A percentile compares a stretch with the other conserved stretches of the same genome.
phyloP scores from a whole-genome alignment of 2,113 vertebrate genomes.

The Aythya baeri region DNA sequence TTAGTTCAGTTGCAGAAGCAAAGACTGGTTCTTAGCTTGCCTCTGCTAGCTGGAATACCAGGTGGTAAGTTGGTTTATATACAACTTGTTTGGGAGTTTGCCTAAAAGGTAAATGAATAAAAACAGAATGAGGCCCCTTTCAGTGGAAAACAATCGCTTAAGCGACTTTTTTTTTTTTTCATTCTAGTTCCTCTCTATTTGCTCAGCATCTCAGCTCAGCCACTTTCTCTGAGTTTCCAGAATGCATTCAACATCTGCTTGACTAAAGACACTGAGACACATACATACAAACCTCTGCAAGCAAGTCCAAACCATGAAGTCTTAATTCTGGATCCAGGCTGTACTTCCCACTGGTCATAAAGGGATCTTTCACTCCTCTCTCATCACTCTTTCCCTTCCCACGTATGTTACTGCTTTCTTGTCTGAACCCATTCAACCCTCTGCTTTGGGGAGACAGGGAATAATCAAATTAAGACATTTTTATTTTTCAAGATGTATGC shows the following conservation, averaged over 20 bases:
- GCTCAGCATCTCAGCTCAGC: neutral
- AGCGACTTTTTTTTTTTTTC: neutral
- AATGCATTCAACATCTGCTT: neutral
- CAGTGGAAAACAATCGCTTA: neutral
- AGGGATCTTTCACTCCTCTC: neutral
- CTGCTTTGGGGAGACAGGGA: neutral
- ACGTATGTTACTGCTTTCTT: neutral
- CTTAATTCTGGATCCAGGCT: neutral
- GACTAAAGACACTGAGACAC: neutral
- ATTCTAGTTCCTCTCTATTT: neutral
- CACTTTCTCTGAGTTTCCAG: neutral
- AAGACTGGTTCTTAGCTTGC: rapidly evolving
- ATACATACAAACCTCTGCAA: neutral
- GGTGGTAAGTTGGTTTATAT: neutral
- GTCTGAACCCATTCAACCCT: neutral
- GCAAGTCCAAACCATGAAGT: neutral
- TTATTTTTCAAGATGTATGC: rapidly evolving
- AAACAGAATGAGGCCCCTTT: neutral
- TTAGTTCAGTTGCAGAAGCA: neutral
- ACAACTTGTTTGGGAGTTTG: neutral
- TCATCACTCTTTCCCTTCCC: neutral
- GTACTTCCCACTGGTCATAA: neutral
- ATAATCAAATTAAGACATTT: neutral
- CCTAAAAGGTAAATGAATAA: neutral
- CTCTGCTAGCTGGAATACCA: neutral